These are phyloP conservation scores for Scolopax rusticola DNA, from an alignment of 2,797 vertebrate species.

Conservation along the genomic window DNA sequence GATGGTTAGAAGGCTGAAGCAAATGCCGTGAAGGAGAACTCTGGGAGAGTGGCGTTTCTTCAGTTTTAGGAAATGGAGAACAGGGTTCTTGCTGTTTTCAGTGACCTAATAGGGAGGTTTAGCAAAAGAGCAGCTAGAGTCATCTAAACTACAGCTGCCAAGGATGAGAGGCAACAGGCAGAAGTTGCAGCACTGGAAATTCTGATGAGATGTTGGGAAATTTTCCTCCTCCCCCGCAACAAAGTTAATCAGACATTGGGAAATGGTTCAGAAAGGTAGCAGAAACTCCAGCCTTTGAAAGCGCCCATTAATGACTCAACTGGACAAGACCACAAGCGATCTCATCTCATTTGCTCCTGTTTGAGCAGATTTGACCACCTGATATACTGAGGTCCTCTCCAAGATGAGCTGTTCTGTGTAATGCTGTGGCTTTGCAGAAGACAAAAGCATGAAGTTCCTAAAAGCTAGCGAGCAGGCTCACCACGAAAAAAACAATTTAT, in stretches of 20 bases:
- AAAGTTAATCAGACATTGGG: neutral
- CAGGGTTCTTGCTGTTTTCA: neutral
- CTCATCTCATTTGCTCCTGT: neutral
- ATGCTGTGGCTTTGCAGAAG: neutral
- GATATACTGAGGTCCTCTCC: neutral
- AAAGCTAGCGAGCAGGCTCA: neutral
- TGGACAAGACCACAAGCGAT: neutral
- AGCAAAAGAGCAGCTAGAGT: neutral
- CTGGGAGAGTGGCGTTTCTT: neutral
- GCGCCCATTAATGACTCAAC: neutral
- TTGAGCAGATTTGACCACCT: neutral
- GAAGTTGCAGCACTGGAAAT: conserved; percentile 19
- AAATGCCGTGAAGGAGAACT: rapidly evolving
- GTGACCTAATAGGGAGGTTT: neutral
- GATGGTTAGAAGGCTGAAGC: neutral
- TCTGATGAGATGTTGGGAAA: conserved; percentile 10
- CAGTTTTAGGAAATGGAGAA: neutral
- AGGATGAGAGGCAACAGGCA: neutral
- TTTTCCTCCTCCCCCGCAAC: neutral
- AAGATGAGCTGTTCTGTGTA: neutral
- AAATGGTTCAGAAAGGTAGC: neutral
- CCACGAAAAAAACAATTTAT: neutral
- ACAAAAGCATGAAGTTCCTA: neutral
- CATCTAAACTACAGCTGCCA: neutral
- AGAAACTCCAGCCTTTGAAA: neutral